Percentiles rank a stretch among this genome's conserved stretches.
Evolutionary conservation across 2,113 vertebrate species (phyloP).

Genomic region (Lota lota): DNA sequence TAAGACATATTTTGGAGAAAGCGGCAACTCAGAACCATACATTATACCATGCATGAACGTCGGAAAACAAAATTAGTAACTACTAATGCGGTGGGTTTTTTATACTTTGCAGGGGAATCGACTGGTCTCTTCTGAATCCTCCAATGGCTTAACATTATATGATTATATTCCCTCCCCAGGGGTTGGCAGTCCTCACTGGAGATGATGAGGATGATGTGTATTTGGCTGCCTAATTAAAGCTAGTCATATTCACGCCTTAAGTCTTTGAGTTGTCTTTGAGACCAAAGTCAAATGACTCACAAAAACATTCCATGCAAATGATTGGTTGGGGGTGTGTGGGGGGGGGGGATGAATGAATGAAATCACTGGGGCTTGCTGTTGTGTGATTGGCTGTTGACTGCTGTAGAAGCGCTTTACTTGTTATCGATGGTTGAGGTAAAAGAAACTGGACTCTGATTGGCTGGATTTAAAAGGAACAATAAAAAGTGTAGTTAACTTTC

Average conservation of each 20-base stretch:
- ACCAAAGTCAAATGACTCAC: conserved; percentile 49
- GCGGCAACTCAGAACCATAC: conserved; percentile 39
- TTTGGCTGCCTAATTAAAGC: conserved; percentile 44
- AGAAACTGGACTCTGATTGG: conserved; percentile 57
- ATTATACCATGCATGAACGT: conserved; percentile 80
- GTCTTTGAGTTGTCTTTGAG: conserved; percentile 16
- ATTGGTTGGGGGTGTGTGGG: conserved; percentile 27
- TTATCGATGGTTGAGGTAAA: conserved; percentile 46
- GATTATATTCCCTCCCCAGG: conserved; percentile 60
- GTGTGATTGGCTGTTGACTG: conserved; percentile 39
- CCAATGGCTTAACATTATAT: conserved; percentile 1
- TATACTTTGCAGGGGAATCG: neutral
- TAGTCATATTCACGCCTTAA: conserved; percentile 19
- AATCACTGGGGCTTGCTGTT: conserved; percentile 32
- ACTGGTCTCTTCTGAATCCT: neutral
- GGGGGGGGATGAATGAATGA: conserved; percentile 3
- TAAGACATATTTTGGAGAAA: conserved; percentile 63
- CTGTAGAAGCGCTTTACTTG: conserved; percentile 37
- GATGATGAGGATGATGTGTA: conserved; percentile 40
- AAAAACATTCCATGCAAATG: conserved; percentile 14
- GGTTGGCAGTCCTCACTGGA: conserved; percentile 69
- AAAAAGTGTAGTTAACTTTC: conserved; percentile 70
- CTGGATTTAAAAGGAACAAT: conserved; percentile 64
- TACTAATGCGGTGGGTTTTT: no score
- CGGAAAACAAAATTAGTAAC: conserved; percentile 42